Conservation (phyloP, 2,888 invertebrate species). For the Sepioteuthis lessoniana region DNA sequence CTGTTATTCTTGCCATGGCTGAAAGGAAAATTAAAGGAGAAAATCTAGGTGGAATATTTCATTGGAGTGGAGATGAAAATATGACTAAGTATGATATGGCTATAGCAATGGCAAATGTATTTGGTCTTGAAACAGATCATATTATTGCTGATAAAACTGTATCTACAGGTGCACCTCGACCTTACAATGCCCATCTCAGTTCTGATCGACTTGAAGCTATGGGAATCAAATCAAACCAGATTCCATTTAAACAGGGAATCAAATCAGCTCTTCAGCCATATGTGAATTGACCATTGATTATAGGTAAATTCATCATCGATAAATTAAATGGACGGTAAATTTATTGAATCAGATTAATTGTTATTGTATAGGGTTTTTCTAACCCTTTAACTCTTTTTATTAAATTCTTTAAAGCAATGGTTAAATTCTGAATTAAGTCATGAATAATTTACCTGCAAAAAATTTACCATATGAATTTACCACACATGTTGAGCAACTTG, state of each 20-base stretch:
- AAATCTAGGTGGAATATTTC: slow-evolving; percentile 75
- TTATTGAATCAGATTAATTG: too few species aligned
- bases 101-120: slow-evolving; percentile 75
- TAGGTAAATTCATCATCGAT: too few species aligned
- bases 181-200: slow-evolving; percentile 75
- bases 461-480: too few species aligned
- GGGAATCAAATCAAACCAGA: slow-evolving; percentile 70
- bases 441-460: too few species aligned
- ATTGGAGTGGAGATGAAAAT: slow-evolving; percentile 77
- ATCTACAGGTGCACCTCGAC: slow-evolving; percentile 72
- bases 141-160: slow-evolving; percentile 71
- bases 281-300: not conserved
- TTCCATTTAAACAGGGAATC: slow-evolving; percentile 74
- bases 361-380: too few species aligned
- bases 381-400: too few species aligned
- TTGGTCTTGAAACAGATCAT: slow-evolving; percentile 73
- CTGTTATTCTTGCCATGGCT: slow-evolving; percentile 72
- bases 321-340: too few species aligned
- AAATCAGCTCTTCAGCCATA: slow-evolving; percentile 57
- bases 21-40: slow-evolving; percentile 69
- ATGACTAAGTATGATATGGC: slow-evolving; percentile 78
- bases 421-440: too few species aligned
- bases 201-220: slow-evolving; percentile 70
- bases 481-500: too few species aligned
- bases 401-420: too few species aligned